These are phyloP conservation scores for Forbesichthys papilliferus DNA, from an alignment of 2,113 vertebrate genomes.

Conservation along the genomic window DNA sequence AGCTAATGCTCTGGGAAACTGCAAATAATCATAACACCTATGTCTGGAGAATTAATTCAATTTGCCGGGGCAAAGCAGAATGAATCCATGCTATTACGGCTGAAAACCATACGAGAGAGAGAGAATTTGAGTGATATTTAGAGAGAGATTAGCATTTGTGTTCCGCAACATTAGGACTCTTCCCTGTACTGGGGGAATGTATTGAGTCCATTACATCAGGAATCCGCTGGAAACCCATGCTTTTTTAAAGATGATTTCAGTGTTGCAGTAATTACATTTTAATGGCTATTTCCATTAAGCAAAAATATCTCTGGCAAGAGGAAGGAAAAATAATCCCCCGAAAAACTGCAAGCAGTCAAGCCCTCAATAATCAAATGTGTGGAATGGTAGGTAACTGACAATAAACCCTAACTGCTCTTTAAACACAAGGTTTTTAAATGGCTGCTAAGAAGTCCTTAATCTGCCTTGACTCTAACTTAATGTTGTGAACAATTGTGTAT, in stretches of 20 bases:
- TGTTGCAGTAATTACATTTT: slow-evolving; percentile 72
- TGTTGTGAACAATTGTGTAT: slow-evolving; percentile 29
- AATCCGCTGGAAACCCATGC: slow-evolving; percentile 62
- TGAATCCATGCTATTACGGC: slow-evolving; percentile 46
- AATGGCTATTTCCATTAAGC: slow-evolving; percentile 72
- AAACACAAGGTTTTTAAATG: slow-evolving; percentile 52
- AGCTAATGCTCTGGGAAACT: slow-evolving; percentile 32
- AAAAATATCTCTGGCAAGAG: slow-evolving; percentile 67
- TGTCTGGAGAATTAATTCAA: slow-evolving; percentile 62
- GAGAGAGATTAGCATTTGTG: slow-evolving; percentile 73
- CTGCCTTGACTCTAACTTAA: slow-evolving; percentile 49
- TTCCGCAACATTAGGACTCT: slow-evolving; percentile 70
- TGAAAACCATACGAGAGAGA: slow-evolving; percentile 40
- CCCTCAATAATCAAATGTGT: slow-evolving; percentile 53
- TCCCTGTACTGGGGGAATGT: slow-evolving; percentile 54
- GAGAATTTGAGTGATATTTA: slow-evolving; percentile 70
- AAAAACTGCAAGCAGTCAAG: slow-evolving; percentile 65
- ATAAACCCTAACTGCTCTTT: slow-evolving; percentile 59
- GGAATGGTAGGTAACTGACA: slow-evolving; percentile 53
- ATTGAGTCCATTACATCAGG: slow-evolving; percentile 60
- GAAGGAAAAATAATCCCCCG: slow-evolving; percentile 23
- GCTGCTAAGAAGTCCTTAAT: slow-evolving; percentile 54
- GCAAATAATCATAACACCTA: slow-evolving; percentile 57
- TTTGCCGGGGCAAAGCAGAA: slow-evolving; percentile 48
- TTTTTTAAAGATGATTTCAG: slow-evolving; percentile 69